Evolutionary conservation across 1,140 invertebrate genomes (phyloP).

Genomic region (Lycorma delicatula): DNA sequence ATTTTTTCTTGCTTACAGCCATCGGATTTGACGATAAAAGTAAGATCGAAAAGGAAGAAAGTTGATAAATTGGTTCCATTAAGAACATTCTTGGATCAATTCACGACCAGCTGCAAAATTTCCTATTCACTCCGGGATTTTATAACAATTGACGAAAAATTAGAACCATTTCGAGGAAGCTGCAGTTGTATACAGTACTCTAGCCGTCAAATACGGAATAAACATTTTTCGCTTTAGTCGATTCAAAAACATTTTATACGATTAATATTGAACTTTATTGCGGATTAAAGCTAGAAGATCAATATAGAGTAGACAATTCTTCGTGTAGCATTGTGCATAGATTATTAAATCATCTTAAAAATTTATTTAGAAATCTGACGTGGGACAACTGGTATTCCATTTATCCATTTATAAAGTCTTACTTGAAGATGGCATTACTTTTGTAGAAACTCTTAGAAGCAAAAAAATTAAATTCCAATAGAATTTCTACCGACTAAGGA

Average conservation of each 20-base stretch:
- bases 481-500: background rate
- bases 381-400: background rate
- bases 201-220: slow-evolving; percentile 36
- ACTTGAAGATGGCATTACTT: background rate
- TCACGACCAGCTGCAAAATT: background rate
- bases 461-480: slow-evolving; percentile 1
- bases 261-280: slow-evolving; percentile 31
- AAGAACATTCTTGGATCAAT: background rate
- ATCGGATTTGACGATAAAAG: background rate
- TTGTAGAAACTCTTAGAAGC: background rate
- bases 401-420: background rate
- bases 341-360: background rate
- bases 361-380: background rate
- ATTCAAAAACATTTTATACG: slow-evolving; percentile 30
- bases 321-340: slow-evolving; percentile 5
- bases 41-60: background rate
- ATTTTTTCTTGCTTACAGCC: background rate
- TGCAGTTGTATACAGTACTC: slow-evolving; percentile 38
- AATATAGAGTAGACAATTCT: slow-evolving; percentile 30
- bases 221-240: slow-evolving; percentile 30
- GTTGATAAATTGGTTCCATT: slow-evolving; percentile 1
- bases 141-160: slow-evolving; percentile 37
- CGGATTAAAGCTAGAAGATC: slow-evolving; percentile 30
- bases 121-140: slow-evolving; percentile 8
- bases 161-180: slow-evolving; percentile 35